Evolutionary conservation across 2,888 invertebrate species (phyloP).

Genomic region (Furcula furcula): DNA sequence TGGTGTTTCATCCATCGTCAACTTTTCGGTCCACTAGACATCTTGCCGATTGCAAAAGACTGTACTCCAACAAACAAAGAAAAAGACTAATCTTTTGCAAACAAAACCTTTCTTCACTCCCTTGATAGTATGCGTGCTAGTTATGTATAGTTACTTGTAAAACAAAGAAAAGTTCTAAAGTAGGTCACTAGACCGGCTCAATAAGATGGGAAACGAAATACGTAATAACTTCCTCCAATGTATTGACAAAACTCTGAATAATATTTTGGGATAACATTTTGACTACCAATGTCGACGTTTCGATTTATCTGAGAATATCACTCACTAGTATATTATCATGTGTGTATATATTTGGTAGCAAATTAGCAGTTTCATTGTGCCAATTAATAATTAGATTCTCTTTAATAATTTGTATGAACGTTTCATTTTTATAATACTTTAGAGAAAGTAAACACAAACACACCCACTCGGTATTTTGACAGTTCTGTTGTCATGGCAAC

Average conservation of each 20-base stretch:
- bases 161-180: too few relatives aligned
- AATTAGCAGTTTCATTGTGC: too few relatives aligned
- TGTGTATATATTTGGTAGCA: too few relatives aligned
- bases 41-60: constrained; percentile 19
- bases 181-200: constrained; percentile 49
- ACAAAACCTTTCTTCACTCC: too few relatives aligned
- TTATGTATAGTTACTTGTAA: too few relatives aligned
- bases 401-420: too few relatives aligned
- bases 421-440: constrained; percentile 9
- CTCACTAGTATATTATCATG: not conserved
- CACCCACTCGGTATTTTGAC: constrained; percentile 42
- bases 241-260: constrained; percentile 52
- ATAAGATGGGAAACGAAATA: constrained; percentile 23
- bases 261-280: constrained; percentile 13
- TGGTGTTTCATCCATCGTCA: constrained; percentile 50
- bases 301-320: too few relatives aligned
- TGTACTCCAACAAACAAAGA: not conserved
- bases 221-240: constrained; percentile 6
- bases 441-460: constrained; percentile 24
- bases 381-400: too few relatives aligned
- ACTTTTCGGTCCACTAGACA: constrained; percentile 19
- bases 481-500: constrained; percentile 51
- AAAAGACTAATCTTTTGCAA: too few relatives aligned
- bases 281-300: not conserved
- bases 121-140: too few relatives aligned